Conservation (phyloP, 2,113 vertebrate species). For the Cettia cetti region DNA sequence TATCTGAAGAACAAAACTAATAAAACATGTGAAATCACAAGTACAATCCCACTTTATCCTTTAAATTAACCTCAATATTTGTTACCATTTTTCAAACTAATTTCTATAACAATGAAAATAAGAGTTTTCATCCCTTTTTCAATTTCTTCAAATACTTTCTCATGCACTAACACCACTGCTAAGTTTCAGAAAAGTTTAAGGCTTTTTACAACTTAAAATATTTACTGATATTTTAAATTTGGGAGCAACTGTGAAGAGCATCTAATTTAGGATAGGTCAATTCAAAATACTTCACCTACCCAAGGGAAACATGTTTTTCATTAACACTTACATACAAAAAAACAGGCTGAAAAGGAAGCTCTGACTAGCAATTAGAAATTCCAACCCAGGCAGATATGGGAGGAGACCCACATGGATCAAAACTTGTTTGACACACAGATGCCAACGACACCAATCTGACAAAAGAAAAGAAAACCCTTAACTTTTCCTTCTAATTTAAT, state of each 20-base stretch:
- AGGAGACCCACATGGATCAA: slow-evolving; percentile 67
- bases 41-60: not conserved
- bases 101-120: not conserved
- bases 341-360: slow-evolving; percentile 64
- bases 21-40: not conserved
- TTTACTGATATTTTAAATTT: not conserved
- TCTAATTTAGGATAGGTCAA: slow-evolving; percentile 52
- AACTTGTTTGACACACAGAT: slow-evolving; percentile 67
- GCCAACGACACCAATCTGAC: slow-evolving; percentile 66
- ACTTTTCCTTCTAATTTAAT: slow-evolving; percentile 35
- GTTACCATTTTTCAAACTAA: not conserved
- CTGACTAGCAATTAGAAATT: slow-evolving; percentile 65
- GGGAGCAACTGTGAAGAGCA: not conserved
- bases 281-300: slow-evolving; percentile 47
- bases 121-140: not conserved
- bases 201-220: not conserved
- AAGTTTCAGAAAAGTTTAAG: slow-evolving; percentile 17
- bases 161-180: slow-evolving; percentile 29
- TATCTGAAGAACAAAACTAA: not conserved
- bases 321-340: slow-evolving; percentile 68
- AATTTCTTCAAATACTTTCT: not conserved
- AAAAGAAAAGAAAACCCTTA: slow-evolving; percentile 64
- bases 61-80: not conserved
- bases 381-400: slow-evolving; percentile 62
- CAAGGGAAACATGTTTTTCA: slow-evolving; percentile 55